These are phyloP conservation scores for Ahaetulla prasina DNA, from an alignment of 2,113 vertebrate species.

Conservation along the genomic window DNA sequence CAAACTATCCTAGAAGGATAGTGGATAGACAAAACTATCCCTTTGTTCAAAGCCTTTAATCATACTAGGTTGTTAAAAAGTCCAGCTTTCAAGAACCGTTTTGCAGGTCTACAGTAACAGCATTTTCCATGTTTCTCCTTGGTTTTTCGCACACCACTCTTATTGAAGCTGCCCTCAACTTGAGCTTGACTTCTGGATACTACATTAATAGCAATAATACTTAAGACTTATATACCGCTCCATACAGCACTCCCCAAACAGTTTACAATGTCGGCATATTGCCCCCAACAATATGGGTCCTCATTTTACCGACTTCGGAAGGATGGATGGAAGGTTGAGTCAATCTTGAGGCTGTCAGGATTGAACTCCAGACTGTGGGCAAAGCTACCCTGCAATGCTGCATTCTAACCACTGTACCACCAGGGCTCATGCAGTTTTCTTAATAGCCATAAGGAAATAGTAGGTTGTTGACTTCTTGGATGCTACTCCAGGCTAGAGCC, in stretches of 20 bases:
- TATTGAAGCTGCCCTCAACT: neutral
- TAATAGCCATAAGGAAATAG: neutral
- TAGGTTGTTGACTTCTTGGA: neutral
- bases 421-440: neutral
- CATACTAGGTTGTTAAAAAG: neutral
- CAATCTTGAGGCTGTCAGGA: neutral
- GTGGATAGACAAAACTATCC: neutral
- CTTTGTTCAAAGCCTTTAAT: neutral
- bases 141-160: neutral
- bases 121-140: neutral
- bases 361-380: neutral
- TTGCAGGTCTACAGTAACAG: neutral
- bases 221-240: too few species aligned
- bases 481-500: neutral
- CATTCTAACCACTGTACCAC: neutral
- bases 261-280: neutral
- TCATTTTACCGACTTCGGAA: neutral
- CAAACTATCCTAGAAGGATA: neutral
- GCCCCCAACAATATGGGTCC: neutral
- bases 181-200: neutral
- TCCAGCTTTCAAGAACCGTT: neutral
- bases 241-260: neutral
- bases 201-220: neutral
- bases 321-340: neutral
- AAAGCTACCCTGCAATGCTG: neutral